phyloP scores from a whole-genome alignment of 2,797 vertebrate genomes.

The Sorex maritimensis region DNA sequence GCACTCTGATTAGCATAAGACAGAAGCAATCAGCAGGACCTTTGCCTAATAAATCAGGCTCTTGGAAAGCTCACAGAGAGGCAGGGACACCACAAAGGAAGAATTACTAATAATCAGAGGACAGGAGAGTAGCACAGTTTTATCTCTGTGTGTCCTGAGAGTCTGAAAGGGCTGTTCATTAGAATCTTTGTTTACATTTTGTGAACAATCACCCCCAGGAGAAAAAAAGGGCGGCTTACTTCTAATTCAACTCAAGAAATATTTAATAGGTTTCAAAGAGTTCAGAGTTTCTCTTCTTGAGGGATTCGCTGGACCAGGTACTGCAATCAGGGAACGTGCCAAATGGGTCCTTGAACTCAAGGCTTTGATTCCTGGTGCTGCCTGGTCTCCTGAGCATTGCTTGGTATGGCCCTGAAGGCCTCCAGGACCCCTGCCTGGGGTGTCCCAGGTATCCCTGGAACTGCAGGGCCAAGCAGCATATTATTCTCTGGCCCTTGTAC shows the following conservation, averaged over 20 bases:
- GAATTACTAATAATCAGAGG: background rate
- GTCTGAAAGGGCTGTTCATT: constrained; percentile 44
- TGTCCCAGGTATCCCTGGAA: too few species aligned
- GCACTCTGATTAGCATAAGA: constrained; percentile 51
- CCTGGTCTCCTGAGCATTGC: too few species aligned
- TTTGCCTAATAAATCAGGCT: constrained; percentile 36
- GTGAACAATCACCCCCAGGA: constrained; percentile 11
- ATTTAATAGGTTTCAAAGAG: constrained; percentile 7
- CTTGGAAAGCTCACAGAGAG: background rate
- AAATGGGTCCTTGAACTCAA: too few species aligned
- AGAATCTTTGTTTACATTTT: constrained; percentile 43
- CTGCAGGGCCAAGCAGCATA: too few species aligned
- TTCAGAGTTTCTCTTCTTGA: background rate
- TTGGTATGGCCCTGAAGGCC: too few species aligned
- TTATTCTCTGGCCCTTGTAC: too few species aligned
- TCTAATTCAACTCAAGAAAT: constrained; percentile 51
- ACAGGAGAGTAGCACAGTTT: background rate
- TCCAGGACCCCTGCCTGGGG: too few species aligned
- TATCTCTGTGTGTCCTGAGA: background rate
- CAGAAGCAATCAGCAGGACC: constrained; percentile 56
- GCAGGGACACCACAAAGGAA: background rate
- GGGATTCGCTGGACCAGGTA: background rate
- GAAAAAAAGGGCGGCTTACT: background rate
- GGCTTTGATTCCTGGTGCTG: too few species aligned
- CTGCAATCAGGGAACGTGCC: too few species aligned